These are phyloP conservation scores for Drosophila kohkoa DNA, from an alignment of 1,140 invertebrate genomes.

Conservation along the genomic window DNA sequence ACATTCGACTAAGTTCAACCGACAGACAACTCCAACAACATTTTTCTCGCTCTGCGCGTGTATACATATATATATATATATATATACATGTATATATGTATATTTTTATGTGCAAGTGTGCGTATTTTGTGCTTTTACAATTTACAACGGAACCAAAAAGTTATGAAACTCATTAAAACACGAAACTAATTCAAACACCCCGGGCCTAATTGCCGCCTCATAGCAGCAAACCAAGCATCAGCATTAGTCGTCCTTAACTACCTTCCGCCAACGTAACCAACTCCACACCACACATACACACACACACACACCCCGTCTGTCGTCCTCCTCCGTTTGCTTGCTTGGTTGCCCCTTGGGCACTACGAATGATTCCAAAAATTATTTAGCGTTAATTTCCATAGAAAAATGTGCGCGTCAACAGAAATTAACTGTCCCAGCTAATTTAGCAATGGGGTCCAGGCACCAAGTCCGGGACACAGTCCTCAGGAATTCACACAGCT, in stretches of 20 bases:
- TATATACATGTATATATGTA: background rate
- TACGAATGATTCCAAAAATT: slow-evolving; percentile 74
- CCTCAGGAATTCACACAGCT: slow-evolving; percentile 15
- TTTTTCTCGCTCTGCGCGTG: background rate
- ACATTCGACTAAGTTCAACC: slow-evolving; percentile 52
- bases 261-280: slow-evolving; percentile 16
- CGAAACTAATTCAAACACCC: slow-evolving; percentile 83
- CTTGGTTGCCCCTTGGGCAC: slow-evolving; percentile 45
- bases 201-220: slow-evolving; percentile 80
- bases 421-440: slow-evolving; percentile 83
- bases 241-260: slow-evolving; percentile 28
- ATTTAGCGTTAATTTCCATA: slow-evolving; percentile 83
- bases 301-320: slow-evolving; percentile 5
- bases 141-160: slow-evolving; percentile 83
- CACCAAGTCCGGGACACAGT: slow-evolving; percentile 31
- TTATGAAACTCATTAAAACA: slow-evolving; percentile 83
- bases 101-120: slow-evolving; percentile 32
- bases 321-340: background rate
- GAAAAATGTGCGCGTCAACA: slow-evolving; percentile 83
- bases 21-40: slow-evolving; percentile 14
- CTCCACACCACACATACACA: slow-evolving; percentile 2
- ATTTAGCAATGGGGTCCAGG: slow-evolving; percentile 73
- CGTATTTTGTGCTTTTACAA: slow-evolving; percentile 62
- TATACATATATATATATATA: background rate
- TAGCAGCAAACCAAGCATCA: slow-evolving; percentile 50